Evolutionary conservation across 2,797 vertebrate species (phyloP).

Genomic region (Anolis apletophallus): DNA sequence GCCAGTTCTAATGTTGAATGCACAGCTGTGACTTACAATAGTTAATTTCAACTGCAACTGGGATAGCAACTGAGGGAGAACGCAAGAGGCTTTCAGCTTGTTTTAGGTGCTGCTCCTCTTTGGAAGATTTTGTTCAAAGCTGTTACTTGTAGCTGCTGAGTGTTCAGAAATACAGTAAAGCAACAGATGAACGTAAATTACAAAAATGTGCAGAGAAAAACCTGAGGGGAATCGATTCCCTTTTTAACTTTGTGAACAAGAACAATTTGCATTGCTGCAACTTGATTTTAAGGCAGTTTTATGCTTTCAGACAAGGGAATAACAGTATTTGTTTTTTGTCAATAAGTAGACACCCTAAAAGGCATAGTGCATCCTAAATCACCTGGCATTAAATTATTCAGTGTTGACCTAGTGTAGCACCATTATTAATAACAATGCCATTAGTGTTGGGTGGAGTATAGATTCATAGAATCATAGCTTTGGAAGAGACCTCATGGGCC

Average conservation of each 20-base stretch:
- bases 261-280: background rate
- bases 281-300: background rate
- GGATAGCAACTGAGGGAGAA: background rate
- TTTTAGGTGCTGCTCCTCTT: background rate
- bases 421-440: slow-evolving; percentile 13
- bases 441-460: slow-evolving; percentile 14
- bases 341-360: background rate
- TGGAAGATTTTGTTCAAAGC: background rate
- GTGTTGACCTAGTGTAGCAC: slow-evolving; percentile 9
- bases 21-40: slow-evolving; percentile 30
- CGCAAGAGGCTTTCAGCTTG: background rate
- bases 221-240: background rate
- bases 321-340: slow-evolving; percentile 14
- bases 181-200: slow-evolving; percentile 18
- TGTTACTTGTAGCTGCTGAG: background rate
- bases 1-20: background rate
- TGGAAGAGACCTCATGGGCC: too few species aligned
- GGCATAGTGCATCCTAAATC: slow-evolving; percentile 22
- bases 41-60: slow-evolving; percentile 1
- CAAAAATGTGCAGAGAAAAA: background rate
- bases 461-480: too few species aligned
- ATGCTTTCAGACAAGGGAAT: background rate
- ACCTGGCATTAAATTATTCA: slow-evolving; percentile 13
- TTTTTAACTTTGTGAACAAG: background rate
- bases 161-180: background rate